These are phyloP conservation scores for Oligia latruncula DNA, from an alignment of 2,888 invertebrate genomes.

Conservation along the genomic window DNA sequence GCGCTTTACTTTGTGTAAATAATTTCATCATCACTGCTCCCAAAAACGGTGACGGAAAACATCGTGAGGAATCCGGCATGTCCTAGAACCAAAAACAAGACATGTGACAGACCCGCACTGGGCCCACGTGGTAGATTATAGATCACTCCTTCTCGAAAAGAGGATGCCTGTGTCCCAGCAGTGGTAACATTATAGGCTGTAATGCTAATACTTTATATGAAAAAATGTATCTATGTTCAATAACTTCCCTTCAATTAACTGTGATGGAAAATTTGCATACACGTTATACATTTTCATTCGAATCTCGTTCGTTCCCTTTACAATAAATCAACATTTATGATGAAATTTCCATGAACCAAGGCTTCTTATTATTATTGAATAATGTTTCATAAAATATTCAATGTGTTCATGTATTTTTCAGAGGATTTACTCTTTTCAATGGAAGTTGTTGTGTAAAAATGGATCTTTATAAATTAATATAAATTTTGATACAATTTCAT, in stretches of 20 bases:
- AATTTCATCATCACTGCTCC: too few species aligned
- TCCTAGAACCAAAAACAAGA: too few species aligned
- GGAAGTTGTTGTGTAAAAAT: background rate
- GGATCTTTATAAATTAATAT: background rate
- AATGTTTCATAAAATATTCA: slow-evolving; percentile 5
- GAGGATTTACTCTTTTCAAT: background rate
- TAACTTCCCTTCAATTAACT: background rate
- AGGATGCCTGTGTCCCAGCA: too few species aligned
- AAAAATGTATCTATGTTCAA: background rate
- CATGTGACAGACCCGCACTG: too few species aligned
- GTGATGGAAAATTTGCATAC: background rate
- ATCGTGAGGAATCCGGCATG: too few species aligned
- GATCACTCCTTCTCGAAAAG: too few species aligned
- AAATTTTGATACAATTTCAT: background rate
- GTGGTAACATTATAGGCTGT: too few species aligned
- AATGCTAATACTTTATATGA: too few species aligned
- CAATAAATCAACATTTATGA: slow-evolving; percentile 2
- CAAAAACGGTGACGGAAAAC: too few species aligned
- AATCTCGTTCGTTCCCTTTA: background rate
- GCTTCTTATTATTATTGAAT: slow-evolving; percentile 25
- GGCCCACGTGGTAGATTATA: too few species aligned
- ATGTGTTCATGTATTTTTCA: background rate
- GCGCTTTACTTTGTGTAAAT: too few species aligned
- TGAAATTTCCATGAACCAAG: slow-evolving; percentile 3
- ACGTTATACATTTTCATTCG: background rate